phyloP scores from a whole-genome alignment of 2,113 vertebrate species.

The Leucopsar rothschildi region DNA sequence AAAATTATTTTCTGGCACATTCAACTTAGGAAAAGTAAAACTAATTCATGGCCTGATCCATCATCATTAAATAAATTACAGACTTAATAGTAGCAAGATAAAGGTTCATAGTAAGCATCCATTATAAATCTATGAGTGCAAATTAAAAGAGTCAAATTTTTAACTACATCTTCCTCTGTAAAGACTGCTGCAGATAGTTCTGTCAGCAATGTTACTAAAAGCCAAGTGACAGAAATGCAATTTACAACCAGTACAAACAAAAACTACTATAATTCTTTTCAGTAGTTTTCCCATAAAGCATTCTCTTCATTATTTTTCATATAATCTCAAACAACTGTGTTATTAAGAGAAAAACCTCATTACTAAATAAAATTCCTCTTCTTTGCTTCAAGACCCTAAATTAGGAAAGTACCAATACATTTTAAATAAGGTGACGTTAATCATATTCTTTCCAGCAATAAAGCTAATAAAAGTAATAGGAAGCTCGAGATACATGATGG shows the following conservation, averaged over 20 bases:
- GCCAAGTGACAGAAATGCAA: neutral
- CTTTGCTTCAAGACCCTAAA: constrained; percentile 4
- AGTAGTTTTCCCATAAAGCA: neutral
- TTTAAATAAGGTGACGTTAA: constrained; percentile 9
- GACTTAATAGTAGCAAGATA: neutral
- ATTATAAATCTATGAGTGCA: neutral
- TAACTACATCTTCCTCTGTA: neutral
- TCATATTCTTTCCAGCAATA: neutral
- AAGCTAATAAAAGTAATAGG: constrained; percentile 26
- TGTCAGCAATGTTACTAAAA: constrained; percentile 33
- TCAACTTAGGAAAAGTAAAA: neutral
- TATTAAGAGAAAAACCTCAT: neutral
- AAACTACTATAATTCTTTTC: constrained; percentile 20
- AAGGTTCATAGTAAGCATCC: neutral
- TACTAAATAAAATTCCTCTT: constrained; percentile 45
- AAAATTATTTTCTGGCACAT: neutral
- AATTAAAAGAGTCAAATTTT: constrained; percentile 7
- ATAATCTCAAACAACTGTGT: neutral
- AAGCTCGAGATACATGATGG: constrained; percentile 31
- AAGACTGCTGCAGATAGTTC: neutral
- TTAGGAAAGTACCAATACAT: constrained; percentile 13
- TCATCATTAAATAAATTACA: neutral
- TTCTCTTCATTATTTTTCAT: constrained; percentile 10
- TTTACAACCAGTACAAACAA: neutral
- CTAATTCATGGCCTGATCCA: neutral